phyloP scores from a whole-genome alignment of 2,113 vertebrate species.

The Carassius gibelio region DNA sequence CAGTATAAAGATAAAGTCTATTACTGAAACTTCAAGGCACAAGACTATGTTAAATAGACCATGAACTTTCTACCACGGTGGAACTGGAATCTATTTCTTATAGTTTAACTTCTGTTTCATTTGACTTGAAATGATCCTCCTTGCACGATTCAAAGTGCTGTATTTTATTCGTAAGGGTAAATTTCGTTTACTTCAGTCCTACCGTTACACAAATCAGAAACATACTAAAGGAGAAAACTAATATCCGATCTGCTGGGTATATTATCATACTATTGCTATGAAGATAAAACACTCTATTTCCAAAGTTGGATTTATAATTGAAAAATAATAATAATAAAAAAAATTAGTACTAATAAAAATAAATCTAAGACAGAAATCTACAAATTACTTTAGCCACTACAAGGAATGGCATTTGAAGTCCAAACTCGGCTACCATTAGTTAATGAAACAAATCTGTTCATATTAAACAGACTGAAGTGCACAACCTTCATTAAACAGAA shows the following conservation, averaged over 20 bases:
- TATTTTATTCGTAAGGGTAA: conserved; percentile 41
- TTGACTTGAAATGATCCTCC: conserved; percentile 45
- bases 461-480: conserved; percentile 36
- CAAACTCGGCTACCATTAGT: conserved; percentile 5
- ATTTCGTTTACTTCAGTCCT: conserved; percentile 36
- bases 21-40: conserved; percentile 70
- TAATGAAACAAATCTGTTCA: conserved; percentile 20
- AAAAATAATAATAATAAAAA: background rate
- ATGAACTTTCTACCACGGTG: conserved; percentile 58
- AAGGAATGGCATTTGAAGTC: conserved; percentile 28
- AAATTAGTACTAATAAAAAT: background rate
- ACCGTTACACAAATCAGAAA: conserved; percentile 46
- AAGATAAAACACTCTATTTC: conserved; percentile 52
- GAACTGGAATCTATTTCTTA: conserved; percentile 50
- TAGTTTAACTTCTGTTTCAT: conserved; percentile 42
- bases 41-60: conserved; percentile 68
- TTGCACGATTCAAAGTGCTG: conserved; percentile 45
- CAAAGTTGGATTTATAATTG: conserved; percentile 33
- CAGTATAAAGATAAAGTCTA: conserved; percentile 64
- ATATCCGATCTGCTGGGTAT: conserved; percentile 54
- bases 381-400: conserved; percentile 34
- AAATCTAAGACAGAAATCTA: conserved; percentile 42
- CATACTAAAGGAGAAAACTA: conserved; percentile 43
- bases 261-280: conserved; percentile 60
- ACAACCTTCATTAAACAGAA: conserved; percentile 37